Conservation (phyloP, 2,888 invertebrate genomes). For the Pterostichus madidus region DNA sequence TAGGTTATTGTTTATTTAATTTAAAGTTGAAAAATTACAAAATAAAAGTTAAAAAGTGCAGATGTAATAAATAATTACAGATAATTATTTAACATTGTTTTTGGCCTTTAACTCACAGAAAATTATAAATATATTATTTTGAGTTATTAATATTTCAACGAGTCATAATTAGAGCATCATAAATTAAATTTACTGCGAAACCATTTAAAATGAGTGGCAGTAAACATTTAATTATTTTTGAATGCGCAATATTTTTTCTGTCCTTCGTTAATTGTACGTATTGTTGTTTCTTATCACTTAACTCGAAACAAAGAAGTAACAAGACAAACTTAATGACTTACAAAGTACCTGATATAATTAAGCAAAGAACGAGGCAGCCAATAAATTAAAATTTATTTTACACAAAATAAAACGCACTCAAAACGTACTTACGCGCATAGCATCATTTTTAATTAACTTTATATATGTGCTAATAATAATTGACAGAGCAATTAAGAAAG, state of each 20-base stretch:
- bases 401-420: slow-evolving; percentile 20
- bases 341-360: slow-evolving; percentile 50
- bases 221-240: slow-evolving; percentile 46
- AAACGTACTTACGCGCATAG: slow-evolving; percentile 7
- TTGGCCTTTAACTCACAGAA: too few relatives aligned
- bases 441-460: slow-evolving; percentile 60
- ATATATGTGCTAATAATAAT: slow-evolving; percentile 58
- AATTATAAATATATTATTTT: slow-evolving; percentile 5
- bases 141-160: slow-evolving; percentile 44
- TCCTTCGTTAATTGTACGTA: slow-evolving; percentile 22
- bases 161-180: slow-evolving; percentile 48
- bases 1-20: too few relatives aligned
- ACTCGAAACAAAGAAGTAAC: slow-evolving; percentile 41
- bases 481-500: slow-evolving; percentile 64
- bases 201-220: slow-evolving; percentile 38
- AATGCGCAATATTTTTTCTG: slow-evolving; percentile 40
- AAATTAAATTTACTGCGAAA: slow-evolving; percentile 41
- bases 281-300: slow-evolving; percentile 47
- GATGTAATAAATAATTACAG: too few relatives aligned
- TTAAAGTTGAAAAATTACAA: too few relatives aligned
- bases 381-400: slow-evolving; percentile 45
- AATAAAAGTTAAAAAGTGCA: too few relatives aligned
- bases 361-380: slow-evolving; percentile 36
- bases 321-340: slow-evolving; percentile 51
- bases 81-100: too few relatives aligned